Evolutionary conservation across 2,797 vertebrate genomes (phyloP).

Genomic region (Peromyscus aztecus): DNA sequence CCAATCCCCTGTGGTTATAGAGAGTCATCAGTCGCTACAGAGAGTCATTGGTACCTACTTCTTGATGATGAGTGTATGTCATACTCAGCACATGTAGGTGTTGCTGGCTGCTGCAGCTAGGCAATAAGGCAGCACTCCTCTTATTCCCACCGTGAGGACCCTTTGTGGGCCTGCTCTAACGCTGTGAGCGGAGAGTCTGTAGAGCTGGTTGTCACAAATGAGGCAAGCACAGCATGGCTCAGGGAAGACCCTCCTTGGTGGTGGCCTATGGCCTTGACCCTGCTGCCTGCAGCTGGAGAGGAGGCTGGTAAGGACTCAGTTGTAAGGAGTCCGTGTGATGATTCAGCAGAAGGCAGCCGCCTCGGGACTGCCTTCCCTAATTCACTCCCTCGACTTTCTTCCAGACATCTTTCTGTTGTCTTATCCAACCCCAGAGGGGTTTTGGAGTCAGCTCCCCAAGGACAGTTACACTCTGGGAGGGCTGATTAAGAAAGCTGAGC

Average conservation of each 20-base stretch:
- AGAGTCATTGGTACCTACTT: not conserved
- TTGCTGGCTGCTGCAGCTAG: not conserved
- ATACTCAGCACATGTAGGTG: not conserved
- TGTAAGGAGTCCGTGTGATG: not conserved
- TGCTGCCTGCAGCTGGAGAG: not conserved
- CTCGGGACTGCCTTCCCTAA: no score
- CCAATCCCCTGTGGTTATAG: not conserved
- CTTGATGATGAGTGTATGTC: not conserved
- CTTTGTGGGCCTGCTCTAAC: not conserved
- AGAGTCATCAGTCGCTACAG: not conserved
- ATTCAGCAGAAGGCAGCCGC: not conserved
- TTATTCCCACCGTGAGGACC: rapidly evolving
- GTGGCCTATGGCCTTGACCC: not conserved
- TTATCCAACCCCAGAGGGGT: not conserved
- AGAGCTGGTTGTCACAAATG: not conserved
- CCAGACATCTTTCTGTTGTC: not conserved
- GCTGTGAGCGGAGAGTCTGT: no score
- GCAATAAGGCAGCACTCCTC: not conserved
- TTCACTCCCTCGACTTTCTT: not conserved
- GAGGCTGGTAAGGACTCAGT: not conserved
- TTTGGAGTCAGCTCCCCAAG: not conserved
- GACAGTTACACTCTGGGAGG: not conserved
- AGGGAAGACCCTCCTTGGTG: not conserved
- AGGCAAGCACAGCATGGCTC: rapidly evolving
- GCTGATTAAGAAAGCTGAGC: not conserved